These are phyloP conservation scores for Amiota minor DNA, from an alignment of 2,888 invertebrate genomes.

Conservation along the genomic window DNA sequence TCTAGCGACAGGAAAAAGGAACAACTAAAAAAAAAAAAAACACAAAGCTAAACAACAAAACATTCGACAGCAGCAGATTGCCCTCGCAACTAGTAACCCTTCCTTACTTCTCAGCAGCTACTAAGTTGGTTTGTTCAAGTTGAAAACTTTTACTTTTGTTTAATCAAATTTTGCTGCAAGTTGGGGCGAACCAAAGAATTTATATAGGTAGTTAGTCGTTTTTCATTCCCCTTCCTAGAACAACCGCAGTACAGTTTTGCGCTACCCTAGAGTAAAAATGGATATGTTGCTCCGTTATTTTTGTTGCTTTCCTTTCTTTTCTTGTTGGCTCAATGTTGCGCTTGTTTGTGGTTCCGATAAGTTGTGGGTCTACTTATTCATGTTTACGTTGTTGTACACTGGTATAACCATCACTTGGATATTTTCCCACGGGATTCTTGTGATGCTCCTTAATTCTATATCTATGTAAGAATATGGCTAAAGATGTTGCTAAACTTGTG, in stretches of 20 bases:
- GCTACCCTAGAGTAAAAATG: too few relatives aligned
- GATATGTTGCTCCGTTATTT: too few relatives aligned
- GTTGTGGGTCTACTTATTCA: slow-evolving; percentile 31
- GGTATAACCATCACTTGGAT: slow-evolving; percentile 15
- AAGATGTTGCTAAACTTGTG: slow-evolving; percentile 42
- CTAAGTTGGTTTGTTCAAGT: slow-evolving; percentile 39
- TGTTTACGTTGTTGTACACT: slow-evolving; percentile 24
- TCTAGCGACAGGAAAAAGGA: slow-evolving; percentile 34
- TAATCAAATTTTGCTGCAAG: slow-evolving; percentile 64
- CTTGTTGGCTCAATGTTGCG: slow-evolving; percentile 39
- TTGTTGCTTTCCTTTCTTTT: too few relatives aligned
- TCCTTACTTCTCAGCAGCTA: slow-evolving; percentile 21
- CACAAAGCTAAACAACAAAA: slow-evolving; percentile 46
- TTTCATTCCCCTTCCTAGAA: slow-evolving; percentile 45
- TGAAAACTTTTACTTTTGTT: slow-evolving; percentile 64
- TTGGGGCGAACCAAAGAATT: slow-evolving; percentile 39
- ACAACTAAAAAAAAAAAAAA: slow-evolving; percentile 21
- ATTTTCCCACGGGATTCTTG: slow-evolving; percentile 52
- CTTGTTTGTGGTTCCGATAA: slow-evolving; percentile 46
- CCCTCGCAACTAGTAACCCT: neutral
- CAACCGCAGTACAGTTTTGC: neutral
- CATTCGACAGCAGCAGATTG: slow-evolving; percentile 32
- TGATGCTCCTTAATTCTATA: neutral
- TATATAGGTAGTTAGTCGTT: slow-evolving; percentile 43
- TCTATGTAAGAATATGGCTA: too few relatives aligned